Conservation (phyloP, 2,113 vertebrate species). For the Pimephales promelas region DNA sequence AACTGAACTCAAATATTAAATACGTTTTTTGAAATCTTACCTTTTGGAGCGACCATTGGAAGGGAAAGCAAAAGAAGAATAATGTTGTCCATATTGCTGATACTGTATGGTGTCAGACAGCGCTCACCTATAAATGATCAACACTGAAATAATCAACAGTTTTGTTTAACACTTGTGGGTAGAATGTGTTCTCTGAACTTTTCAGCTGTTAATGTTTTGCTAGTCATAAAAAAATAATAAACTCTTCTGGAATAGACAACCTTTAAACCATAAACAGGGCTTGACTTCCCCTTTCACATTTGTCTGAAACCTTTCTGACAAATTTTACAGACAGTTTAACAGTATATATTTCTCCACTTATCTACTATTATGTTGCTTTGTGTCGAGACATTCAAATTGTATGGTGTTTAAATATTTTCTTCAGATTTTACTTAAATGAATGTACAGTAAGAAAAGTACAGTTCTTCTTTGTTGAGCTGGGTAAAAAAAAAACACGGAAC, state of each 20-base stretch:
- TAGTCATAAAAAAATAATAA: background rate
- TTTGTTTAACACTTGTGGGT: background rate
- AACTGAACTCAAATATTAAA: background rate
- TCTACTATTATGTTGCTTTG: too few relatives aligned
- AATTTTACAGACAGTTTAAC: too few relatives aligned
- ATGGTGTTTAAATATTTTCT: too few relatives aligned
- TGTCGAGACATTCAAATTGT: too few relatives aligned
- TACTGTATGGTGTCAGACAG: background rate
- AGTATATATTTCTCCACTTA: too few relatives aligned
- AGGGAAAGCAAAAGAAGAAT: background rate
- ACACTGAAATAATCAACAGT: background rate
- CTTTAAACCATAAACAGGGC: background rate
- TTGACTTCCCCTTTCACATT: background rate
- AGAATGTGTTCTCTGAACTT: background rate
- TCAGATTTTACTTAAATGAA: too few relatives aligned
- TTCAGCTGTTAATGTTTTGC: background rate
- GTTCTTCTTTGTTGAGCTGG: too few relatives aligned
- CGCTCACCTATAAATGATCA: background rate
- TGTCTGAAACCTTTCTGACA: background rate
- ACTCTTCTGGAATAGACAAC: background rate
- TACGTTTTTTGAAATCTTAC: background rate
- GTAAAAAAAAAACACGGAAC: too few relatives aligned
- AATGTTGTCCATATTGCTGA: background rate
- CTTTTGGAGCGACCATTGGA: background rate
- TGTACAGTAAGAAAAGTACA: background rate